phyloP scores from a whole-genome alignment of 1,140 invertebrate genomes.

The Trissolcus basalis region DNA sequence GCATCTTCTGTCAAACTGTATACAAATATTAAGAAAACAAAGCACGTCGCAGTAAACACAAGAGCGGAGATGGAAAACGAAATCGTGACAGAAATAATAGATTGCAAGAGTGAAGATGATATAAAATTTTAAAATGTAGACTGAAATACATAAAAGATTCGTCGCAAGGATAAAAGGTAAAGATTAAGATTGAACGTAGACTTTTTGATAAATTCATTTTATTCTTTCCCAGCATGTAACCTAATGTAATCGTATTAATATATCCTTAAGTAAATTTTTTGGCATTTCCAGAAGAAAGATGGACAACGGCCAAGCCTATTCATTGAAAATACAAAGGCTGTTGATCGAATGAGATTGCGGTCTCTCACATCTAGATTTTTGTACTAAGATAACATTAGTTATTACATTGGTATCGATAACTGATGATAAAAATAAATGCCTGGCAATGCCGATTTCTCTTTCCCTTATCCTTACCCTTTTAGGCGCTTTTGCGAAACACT shows the following conservation, averaged over 20 bases:
- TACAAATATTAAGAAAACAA: too few relatives aligned
- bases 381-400: slow-evolving; percentile 73
- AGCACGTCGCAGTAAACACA: too few relatives aligned
- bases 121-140: not conserved
- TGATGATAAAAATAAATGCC: slow-evolving; percentile 76
- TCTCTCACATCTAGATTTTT: slow-evolving; percentile 70
- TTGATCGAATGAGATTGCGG: slow-evolving; percentile 70
- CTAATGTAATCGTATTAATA: slow-evolving; percentile 65
- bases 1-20: too few relatives aligned
- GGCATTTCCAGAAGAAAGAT: slow-evolving; percentile 73
- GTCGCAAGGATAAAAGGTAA: not conserved
- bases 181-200: not conserved
- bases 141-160: too few relatives aligned
- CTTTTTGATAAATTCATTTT: slow-evolving; percentile 56
- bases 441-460: slow-evolving; percentile 72
- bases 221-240: slow-evolving; percentile 45
- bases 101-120: too few relatives aligned
- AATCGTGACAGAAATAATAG: too few relatives aligned
- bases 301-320: slow-evolving; percentile 73
- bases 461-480: slow-evolving; percentile 60
- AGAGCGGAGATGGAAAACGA: too few relatives aligned
- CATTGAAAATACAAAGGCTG: slow-evolving; percentile 68
- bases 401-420: slow-evolving; percentile 66
- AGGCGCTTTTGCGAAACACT: slow-evolving; percentile 63
- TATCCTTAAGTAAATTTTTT: slow-evolving; percentile 52